Evolutionary conservation across 2,888 invertebrate species (phyloP).

Genomic region (Pristionchus mayeri): DNA sequence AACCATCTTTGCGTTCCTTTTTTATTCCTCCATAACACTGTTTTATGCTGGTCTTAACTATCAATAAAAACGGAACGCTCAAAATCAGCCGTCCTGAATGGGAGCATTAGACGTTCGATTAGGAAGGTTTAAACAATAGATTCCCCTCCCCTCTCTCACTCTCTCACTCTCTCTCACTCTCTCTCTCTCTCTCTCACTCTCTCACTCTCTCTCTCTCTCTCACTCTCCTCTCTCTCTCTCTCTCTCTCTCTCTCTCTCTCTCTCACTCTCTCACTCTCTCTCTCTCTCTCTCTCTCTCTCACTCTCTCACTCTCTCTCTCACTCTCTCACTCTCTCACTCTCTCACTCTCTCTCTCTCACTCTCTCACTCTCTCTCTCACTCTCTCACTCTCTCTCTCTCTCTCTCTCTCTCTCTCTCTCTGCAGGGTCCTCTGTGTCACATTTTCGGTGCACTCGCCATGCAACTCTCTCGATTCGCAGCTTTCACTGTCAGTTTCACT

Average conservation of each 20-base stretch:
- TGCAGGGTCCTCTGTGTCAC: slow-evolving; percentile 6
- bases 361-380: not conserved
- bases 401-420: not conserved
- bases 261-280: not conserved
- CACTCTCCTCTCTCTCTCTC: not conserved
- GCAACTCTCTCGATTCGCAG: slow-evolving; percentile 2
- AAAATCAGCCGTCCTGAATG: too few relatives aligned
- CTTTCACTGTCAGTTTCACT: not conserved
- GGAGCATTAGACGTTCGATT: too few relatives aligned
- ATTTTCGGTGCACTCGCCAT: slow-evolving; percentile 16
- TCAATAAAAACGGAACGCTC: too few relatives aligned
- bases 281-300: not conserved
- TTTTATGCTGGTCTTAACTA: too few relatives aligned
- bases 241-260: too few relatives aligned
- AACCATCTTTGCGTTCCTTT: too few relatives aligned
- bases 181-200: not conserved
- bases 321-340: not conserved
- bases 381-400: not conserved
- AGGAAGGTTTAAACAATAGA: too few relatives aligned
- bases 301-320: too few relatives aligned
- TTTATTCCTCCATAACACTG: too few relatives aligned
- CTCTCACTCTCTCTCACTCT: not conserved
- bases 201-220: not conserved
- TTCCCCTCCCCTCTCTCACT: too few relatives aligned
- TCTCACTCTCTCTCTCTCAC: not conserved